These are phyloP conservation scores for Pristionchus entomophagus DNA, from an alignment of 2,888 invertebrate species.

Conservation along the genomic window DNA sequence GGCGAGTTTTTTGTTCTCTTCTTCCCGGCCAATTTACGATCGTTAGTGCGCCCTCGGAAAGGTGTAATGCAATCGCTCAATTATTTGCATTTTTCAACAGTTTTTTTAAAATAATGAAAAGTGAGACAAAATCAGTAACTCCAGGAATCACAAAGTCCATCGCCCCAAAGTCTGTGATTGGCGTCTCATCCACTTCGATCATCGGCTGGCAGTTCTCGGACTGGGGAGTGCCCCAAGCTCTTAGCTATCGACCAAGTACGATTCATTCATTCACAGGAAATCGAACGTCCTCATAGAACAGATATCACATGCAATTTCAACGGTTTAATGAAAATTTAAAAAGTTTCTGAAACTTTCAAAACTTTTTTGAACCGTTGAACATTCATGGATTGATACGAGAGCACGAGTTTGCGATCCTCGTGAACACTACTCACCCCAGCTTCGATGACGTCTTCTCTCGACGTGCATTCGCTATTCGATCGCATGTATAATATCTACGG, in stretches of 20 bases:
- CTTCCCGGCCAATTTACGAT: background rate
- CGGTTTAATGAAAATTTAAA: no score
- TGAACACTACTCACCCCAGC: background rate
- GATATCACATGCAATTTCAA: background rate
- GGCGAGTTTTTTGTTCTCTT: background rate
- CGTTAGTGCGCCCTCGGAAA: background rate
- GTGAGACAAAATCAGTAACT: background rate
- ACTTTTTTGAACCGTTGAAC: no score
- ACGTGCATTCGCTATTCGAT: conserved; percentile 5
- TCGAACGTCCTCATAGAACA: no score
- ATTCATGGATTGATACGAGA: no score
- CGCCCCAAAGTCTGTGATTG: background rate
- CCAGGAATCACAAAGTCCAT: background rate
- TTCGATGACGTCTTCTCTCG: background rate
- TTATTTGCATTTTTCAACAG: background rate
- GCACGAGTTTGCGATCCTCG: no score
- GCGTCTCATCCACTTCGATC: background rate
- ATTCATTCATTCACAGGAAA: background rate
- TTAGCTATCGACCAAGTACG: background rate
- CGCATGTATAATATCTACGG: background rate
- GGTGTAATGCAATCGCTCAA: background rate
- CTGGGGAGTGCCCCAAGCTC: background rate
- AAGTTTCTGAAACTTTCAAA: no score
- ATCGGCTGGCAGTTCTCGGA: background rate
- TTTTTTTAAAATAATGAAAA: background rate